Evolutionary conservation across 2,113 vertebrate genomes (phyloP), one percentile per base, ranked within the genome.

Genomic region (Megalops atlanticus): DNA sequence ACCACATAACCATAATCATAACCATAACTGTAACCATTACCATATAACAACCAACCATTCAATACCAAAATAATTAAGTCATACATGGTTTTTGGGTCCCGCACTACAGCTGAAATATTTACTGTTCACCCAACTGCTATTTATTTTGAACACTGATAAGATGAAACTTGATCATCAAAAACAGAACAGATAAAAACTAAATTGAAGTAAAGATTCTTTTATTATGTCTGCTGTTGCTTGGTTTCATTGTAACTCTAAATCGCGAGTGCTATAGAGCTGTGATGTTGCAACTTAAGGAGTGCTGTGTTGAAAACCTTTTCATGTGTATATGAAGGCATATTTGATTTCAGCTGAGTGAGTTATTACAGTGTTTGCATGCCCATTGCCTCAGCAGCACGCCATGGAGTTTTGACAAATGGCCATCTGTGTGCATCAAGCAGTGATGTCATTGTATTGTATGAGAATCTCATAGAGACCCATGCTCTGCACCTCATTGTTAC

Each of bases 391-490:
- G 24, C 38, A 39, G 47, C 36, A 24, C 27, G 76, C 6, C 8
- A 58, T 36, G 12, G 2, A 12, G n/a, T 40, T 39, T 58, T 27
- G 58, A 35, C 76, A 64, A 36, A 64, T n/a, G 21, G 76, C 49
- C 76, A 78, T 33, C n/a, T 68, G 52, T 41, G 21, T 64, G 52
- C 39, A 4, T n/a, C n/a, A n/a, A n/a, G n/a, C n/a, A n/a, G 69
- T 11, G 69, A 71, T 71, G 35, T 71, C 69, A 36, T 36, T 15
- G 69, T 35, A n/a, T 18, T 2, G 35, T 35, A 71, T 33, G 69
- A 12, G 64, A 71, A 36, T 71, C 69, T 7, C 69, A 35, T 31
- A 71, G 69, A 71, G 31, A 35, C 1, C 11, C 69, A 35, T 33
- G 27, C 69, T 71, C 35, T 71, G 31, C 38, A 24, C 47, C 35